A percentile compares a stretch with the other conserved stretches of the same genome.
These are phyloP conservation scores for Pollimyrus isidori DNA, from an alignment of 2,113 vertebrate genomes.

Conservation along the genomic window DNA sequence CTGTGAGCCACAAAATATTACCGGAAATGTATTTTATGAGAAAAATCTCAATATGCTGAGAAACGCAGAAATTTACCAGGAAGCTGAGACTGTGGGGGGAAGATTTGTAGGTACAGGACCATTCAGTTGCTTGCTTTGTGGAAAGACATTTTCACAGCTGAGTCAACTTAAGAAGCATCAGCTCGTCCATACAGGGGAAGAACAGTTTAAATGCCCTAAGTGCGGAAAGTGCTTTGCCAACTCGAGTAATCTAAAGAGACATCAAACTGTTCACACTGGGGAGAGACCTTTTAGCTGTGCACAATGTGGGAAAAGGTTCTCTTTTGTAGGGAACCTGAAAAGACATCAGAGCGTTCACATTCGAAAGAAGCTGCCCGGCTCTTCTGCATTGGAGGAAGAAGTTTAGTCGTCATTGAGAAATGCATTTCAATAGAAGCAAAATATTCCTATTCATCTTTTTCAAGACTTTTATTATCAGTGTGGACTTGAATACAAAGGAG, in stretches of 20 bases:
- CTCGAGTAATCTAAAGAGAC: constrained; percentile 58
- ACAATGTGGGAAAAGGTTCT: constrained; percentile 42
- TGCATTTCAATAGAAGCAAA: not conserved
- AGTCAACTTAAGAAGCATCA: constrained; percentile 59
- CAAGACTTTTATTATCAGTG: not conserved
- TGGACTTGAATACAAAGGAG: not conserved
- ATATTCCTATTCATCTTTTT: not conserved
- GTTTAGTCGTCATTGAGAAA: not conserved
- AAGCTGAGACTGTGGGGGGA: constrained; percentile 51
- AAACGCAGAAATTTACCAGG: constrained; percentile 56
- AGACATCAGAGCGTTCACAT: constrained; percentile 22
- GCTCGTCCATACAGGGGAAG: constrained; percentile 57
- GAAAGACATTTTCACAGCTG: constrained; percentile 55
- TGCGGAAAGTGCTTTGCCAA: constrained; percentile 62
- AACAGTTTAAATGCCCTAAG: constrained; percentile 50
- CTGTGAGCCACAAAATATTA: not conserved
- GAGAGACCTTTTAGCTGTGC: constrained; percentile 58
- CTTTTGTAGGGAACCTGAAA: constrained; percentile 14
- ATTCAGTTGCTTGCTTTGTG: constrained; percentile 55
- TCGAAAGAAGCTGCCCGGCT: constrained; percentile 1
- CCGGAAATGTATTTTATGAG: not conserved
- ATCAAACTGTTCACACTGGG: constrained; percentile 61
- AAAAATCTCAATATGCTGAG: constrained; percentile 24
- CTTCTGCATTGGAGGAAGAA: not conserved
- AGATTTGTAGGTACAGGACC: constrained; percentile 49